Evolutionary conservation across 2,797 vertebrate species (phyloP), one percentile per base, ranked within the genome.

Genomic region (Parauchenoglanis punctatus): DNA sequence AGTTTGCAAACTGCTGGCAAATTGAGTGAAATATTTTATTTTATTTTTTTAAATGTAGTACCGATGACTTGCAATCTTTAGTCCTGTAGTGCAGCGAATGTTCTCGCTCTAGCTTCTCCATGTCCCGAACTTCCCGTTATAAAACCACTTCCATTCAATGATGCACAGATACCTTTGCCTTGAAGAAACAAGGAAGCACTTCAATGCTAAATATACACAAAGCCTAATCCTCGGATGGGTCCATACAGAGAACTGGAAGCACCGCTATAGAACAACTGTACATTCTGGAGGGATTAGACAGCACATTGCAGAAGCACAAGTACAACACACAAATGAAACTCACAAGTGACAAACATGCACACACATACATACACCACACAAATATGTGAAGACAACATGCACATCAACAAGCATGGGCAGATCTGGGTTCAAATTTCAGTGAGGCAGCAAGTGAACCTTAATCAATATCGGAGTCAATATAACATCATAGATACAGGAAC

Each of bases 381-480:
- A 40, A 77, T 54, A 88, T 54, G 54, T 40, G 11, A 20, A 28
- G 70, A 40, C 20, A 44, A 84, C 87, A 91, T 86, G 90, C 86
- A 90, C 52, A 75, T 40, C 15, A 76, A 76, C 46, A 86, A 40
- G 17, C 61, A 87, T 23, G 40, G 35, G 73, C 81, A 87, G 81
- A 61, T 54, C 82, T 85, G 88, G 87, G 89, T 81, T 90, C 81
- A 87, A 86, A 12, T 54, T 77, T 44, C 44, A 81, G 68, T 56
- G 25, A 59, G 83, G 54, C 20, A 84, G 84, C 87, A 82, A 88
- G 59, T 86, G 35, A 83, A 83, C 84, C 85, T 46, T 54, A 58
- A 63, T 81, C 46, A 49, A 68, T 15, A 35, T 28, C 7, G 1
- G 63, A 68, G 81, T 68, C 63, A 52, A 46, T 31, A 7, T 7